A percentile compares a stretch with the other conserved stretches of the same genome.
These are phyloP conservation scores for Chaetodon trifasciatus DNA, from an alignment of 2,797 vertebrate genomes.

Conservation along the genomic window DNA sequence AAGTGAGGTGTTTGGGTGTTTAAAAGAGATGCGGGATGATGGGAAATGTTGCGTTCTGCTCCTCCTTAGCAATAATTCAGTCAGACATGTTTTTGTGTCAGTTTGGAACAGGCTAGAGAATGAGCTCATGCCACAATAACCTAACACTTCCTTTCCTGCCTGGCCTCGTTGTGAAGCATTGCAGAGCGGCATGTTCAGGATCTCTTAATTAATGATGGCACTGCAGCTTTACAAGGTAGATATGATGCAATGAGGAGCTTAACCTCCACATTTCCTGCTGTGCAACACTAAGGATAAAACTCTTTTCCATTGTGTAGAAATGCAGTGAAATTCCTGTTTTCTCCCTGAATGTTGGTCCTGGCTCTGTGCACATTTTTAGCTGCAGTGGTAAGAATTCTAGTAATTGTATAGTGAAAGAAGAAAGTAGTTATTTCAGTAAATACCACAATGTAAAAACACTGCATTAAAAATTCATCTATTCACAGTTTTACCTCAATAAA, in stretches of 20 bases:
- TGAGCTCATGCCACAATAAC: constrained; percentile 29
- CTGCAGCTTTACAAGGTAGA: background rate
- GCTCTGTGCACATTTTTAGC: background rate
- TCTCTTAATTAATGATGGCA: constrained; percentile 41
- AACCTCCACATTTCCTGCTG: background rate
- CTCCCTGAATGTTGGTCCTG: background rate
- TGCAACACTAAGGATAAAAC: background rate
- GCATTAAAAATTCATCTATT: background rate
- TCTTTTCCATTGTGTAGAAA: background rate
- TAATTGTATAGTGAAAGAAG: background rate
- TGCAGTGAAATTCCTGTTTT: background rate
- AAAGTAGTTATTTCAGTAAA: background rate
- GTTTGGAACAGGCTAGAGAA: constrained; percentile 27
- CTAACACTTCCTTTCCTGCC: constrained; percentile 40
- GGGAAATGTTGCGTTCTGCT: background rate
- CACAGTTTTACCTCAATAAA: background rate
- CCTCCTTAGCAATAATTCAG: constrained; percentile 17
- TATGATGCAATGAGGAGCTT: constrained; percentile 4
- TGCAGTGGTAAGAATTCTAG: background rate
- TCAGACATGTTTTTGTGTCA: constrained; percentile 29
- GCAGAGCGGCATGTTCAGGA: constrained; percentile 23
- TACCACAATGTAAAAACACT: background rate
- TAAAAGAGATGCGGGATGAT: constrained; percentile 20
- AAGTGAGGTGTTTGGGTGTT: background rate
- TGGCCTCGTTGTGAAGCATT: constrained; percentile 13